Base-by-base conservation (phyloP, 1,140 invertebrate genomes). In the Stegodyphus mimosarum region DNA sequence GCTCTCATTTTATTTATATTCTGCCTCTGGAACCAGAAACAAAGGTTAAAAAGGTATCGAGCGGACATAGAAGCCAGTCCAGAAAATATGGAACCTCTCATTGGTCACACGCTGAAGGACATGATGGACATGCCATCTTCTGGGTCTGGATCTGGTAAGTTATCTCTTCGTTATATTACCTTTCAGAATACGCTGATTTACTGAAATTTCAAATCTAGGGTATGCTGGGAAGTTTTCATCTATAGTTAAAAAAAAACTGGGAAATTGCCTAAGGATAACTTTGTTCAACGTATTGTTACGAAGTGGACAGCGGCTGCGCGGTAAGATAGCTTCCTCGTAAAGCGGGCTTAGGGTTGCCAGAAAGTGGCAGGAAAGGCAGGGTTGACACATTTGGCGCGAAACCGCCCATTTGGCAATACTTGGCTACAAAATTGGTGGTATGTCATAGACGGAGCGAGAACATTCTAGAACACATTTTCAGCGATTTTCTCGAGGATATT, bases 71-170 rank as follows among this genome's bases (percentile, higher is more conserved):
- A 84, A 17, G 50, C 81, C 81, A 69, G 70, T 33, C 64, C 17
- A 17, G 73, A 75, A 13, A 67, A 69, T 18, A 75, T 67, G 51
- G 73, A 74, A 13, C 81, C 81, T 5, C 72, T 84, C 63, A 70
- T 75, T 60, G 64, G 64, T 18, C 18, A 51, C 10, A 66, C 55
- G 55, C 48, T 79, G 11, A 52, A 79, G 15, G 81, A 84, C 2
- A 33, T 84, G 63, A 49, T 74, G 13, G 73, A 84, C 18, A 48
- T 55, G 7, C 69, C 81, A 6, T 75, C 81, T 5, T 84, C 81
- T 9, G 81, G 81, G 6, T 84, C 81, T 5, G 81, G 81, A 69
- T 84, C 81, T 7, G 81, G 81, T 84, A n/a, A 76, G 13, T 18
- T 18, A 9, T 13, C 11, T 7, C 64, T 18, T 6, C 6, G 5